Conservation (phyloP, 1,140 invertebrate species). For the Dryas iulia region DNA sequence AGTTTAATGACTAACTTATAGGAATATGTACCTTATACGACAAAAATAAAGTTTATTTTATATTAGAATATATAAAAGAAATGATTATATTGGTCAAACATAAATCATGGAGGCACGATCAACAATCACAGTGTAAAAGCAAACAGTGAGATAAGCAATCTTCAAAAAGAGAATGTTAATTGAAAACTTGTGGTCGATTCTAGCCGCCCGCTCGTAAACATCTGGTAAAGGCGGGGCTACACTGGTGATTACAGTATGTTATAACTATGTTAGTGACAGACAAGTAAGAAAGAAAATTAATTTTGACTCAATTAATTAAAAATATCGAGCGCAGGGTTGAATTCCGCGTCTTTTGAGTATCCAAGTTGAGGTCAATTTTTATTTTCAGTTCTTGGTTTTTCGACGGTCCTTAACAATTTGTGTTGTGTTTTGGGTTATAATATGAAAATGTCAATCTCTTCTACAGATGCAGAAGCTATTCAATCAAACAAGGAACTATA, state of each 20-base stretch:
- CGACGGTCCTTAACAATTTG: no score
- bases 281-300: not conserved
- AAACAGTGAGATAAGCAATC: slow-evolving; percentile 48
- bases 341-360: no score
- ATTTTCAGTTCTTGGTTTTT: no score
- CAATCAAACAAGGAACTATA: no score
- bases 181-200: slow-evolving; percentile 41
- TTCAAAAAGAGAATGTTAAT: slow-evolving; percentile 53
- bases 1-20: not conserved
- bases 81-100: slow-evolving; percentile 37
- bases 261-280: not conserved
- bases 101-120: slow-evolving; percentile 47
- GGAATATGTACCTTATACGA: slow-evolving; percentile 2
- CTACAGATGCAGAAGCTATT: no score
- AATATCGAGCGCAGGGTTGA: no score
- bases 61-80: slow-evolving; percentile 1
- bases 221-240: slow-evolving; percentile 28
- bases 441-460: no score
- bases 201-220: slow-evolving; percentile 29
- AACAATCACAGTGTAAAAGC: slow-evolving; percentile 43
- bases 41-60: slow-evolving; percentile 13
- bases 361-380: no score
- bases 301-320: no score
- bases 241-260: slow-evolving; percentile 1
- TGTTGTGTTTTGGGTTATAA: no score